Conservation (phyloP, 1,140 invertebrate species). For the Doryteuthis pealeii region DNA sequence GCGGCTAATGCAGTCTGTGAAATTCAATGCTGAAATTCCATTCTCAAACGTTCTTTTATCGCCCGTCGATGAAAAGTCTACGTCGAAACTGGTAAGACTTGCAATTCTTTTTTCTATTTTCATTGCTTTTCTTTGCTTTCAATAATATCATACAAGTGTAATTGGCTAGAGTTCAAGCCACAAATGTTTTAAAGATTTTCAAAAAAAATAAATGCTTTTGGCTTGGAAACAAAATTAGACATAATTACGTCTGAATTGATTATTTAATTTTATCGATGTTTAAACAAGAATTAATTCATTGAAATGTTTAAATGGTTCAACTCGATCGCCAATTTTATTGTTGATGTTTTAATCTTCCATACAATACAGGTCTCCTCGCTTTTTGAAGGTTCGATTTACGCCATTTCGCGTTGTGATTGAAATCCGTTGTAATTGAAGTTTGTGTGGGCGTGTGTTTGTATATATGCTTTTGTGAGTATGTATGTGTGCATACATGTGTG, state of each 20-base stretch:
- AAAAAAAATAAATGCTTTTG: no score
- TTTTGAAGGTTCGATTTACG: no score
- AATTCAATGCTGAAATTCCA: constrained; percentile 88
- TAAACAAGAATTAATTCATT: no score
- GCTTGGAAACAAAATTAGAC: no score
- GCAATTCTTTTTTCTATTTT: not conserved
- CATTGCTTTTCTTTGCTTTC: not conserved
- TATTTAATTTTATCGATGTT: no score
- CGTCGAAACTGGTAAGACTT: constrained; percentile 32
- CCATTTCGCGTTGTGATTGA: no score
- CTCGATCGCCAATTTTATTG: no score
- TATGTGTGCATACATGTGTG: not conserved
- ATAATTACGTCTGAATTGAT: no score
- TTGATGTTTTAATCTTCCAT: no score
- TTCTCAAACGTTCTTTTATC: constrained; percentile 83
- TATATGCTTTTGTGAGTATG: not conserved
- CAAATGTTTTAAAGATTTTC: not conserved
- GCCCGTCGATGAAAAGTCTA: constrained; percentile 68
- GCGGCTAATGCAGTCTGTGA: constrained; percentile 85
- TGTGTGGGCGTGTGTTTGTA: not conserved
- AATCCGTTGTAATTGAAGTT: no score
- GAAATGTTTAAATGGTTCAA: no score
- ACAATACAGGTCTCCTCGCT: no score
- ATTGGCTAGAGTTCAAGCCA: not conserved
- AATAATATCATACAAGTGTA: not conserved